A percentile compares a stretch with the other conserved stretches of the same genome.
These are phyloP conservation scores for Melinaea menophilus DNA, from an alignment of 2,888 invertebrate species.

Conservation along the genomic window DNA sequence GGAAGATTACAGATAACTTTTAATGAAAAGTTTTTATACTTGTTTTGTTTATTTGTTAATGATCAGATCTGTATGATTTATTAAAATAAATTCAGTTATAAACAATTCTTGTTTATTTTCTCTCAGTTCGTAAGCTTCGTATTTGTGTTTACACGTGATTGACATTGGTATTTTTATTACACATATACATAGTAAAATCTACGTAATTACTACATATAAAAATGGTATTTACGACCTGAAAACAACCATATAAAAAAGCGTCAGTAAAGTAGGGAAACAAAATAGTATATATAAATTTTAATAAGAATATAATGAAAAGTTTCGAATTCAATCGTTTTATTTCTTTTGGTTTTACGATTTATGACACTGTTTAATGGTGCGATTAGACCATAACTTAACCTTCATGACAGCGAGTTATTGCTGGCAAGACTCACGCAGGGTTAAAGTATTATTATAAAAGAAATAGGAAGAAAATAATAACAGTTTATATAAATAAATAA, in stretches of 20 bases:
- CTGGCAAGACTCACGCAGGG: conserved; percentile 33
- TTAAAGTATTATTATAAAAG: conserved; percentile 33
- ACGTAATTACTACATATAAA: too few species aligned
- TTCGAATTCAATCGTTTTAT: conserved; percentile 1
- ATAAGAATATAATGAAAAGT: conserved; percentile 3
- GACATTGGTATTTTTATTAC: too few species aligned
- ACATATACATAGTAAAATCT: too few species aligned
- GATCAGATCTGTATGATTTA: background rate
- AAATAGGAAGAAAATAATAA: conserved; percentile 19
- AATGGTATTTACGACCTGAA: too few species aligned
- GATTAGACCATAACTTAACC: conserved; percentile 39
- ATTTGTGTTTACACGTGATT: too few species aligned
- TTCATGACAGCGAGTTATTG: conserved; percentile 46
- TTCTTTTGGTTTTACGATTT: conserved; percentile 27
- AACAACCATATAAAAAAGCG: too few species aligned
- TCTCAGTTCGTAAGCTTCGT: background rate
- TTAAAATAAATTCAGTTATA: background rate
- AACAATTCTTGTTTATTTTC: background rate
- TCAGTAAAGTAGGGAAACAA: too few species aligned
- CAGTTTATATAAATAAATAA: background rate
- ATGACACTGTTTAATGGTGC: conserved; percentile 40
- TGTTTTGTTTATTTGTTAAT: background rate
- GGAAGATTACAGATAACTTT: too few species aligned
- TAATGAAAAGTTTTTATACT: too few species aligned
- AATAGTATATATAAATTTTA: background rate